phyloP scores from a whole-genome alignment of 2,113 vertebrate species.

The Puntigrus tetrazona region DNA sequence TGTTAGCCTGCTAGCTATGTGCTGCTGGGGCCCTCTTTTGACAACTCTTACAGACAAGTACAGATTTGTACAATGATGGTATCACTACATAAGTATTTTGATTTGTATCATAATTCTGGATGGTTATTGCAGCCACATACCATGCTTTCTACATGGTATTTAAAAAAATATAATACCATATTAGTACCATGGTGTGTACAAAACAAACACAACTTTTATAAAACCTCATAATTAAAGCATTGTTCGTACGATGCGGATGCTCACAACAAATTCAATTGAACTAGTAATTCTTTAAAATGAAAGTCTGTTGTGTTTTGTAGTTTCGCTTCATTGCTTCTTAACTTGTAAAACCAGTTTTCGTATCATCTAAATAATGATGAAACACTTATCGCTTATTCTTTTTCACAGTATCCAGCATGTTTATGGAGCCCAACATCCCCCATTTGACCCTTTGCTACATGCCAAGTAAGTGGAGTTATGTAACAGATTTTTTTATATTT shows the following conservation, averaged over 20 bases:
- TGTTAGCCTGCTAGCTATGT: slow-evolving; percentile 11
- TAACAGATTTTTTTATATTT: background rate
- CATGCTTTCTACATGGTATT: background rate
- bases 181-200: background rate
- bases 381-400: slow-evolving; percentile 32
- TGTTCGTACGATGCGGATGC: background rate
- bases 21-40: background rate
- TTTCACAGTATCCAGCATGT: slow-evolving; percentile 93
- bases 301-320: background rate
- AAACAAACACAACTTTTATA: background rate
- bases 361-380: background rate
- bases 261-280: background rate
- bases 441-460: slow-evolving; percentile 91
- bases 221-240: background rate
- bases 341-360: background rate
- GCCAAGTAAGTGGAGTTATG: slow-evolving; percentile 84
- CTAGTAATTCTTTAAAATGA: background rate
- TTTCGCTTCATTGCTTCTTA: background rate
- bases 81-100: background rate
- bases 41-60: background rate
- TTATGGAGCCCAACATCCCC: slow-evolving; percentile 96
- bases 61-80: background rate
- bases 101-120: background rate
- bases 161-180: too few relatives aligned
- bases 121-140: background rate